A percentile compares a stretch with the other conserved stretches of the same genome.
Evolutionary conservation across 2,113 vertebrate species (phyloP).

Genomic region (Murina feae): DNA sequence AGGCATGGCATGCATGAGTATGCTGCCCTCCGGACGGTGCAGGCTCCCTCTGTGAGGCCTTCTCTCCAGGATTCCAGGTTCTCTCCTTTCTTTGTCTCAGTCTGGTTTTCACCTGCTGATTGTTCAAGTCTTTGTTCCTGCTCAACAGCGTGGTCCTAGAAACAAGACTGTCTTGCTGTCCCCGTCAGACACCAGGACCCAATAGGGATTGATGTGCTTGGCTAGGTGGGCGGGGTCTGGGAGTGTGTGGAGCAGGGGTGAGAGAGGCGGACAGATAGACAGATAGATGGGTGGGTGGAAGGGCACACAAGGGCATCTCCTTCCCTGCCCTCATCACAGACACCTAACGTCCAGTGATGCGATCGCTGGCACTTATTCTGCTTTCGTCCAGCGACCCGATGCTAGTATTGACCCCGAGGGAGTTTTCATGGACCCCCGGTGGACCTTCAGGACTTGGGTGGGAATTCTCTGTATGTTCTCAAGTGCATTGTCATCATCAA

Average conservation of each 20-base stretch:
- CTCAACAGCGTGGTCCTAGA: not conserved
- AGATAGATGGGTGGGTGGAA: not conserved
- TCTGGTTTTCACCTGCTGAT: not conserved
- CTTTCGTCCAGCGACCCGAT: not conserved
- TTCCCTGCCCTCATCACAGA: not conserved
- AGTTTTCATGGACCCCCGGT: not conserved
- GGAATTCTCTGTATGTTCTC: not conserved
- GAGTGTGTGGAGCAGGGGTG: not conserved
- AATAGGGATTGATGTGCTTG: not conserved
- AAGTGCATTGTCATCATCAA: constrained; percentile 2
- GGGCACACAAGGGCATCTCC: not conserved
- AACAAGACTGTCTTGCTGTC: not conserved
- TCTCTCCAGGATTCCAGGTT: not conserved
- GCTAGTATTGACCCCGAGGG: not conserved
- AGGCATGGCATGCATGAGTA: not conserved
- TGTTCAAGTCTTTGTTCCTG: not conserved
- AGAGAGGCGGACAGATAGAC: not conserved
- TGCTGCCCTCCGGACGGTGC: not conserved
- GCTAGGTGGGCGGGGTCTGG: not conserved
- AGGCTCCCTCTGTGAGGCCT: not conserved
- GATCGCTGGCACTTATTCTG: not conserved
- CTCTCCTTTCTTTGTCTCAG: not conserved
- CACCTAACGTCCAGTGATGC: not conserved
- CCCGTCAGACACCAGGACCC: not conserved
- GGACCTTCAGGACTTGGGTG: not conserved